Evolutionary conservation across 2,888 invertebrate species (phyloP).

Genomic region (Drosophila borborema): DNA sequence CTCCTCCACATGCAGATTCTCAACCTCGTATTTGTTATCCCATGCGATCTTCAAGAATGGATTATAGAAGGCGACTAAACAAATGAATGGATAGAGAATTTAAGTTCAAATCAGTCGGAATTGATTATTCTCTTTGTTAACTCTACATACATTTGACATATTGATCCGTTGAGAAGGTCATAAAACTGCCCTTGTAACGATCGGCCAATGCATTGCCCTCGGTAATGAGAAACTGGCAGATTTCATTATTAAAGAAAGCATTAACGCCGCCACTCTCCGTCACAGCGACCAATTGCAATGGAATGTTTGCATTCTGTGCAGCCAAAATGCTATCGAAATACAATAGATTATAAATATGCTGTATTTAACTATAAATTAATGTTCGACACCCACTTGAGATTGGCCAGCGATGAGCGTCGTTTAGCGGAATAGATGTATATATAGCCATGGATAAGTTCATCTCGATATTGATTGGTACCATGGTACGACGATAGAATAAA

Average conservation of each 20-base stretch:
- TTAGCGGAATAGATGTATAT: conserved; percentile 97
- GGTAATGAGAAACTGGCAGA: conserved; percentile 95
- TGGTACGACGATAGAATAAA: conserved; percentile 98
- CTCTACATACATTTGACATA: conserved; percentile 92
- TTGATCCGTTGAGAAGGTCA: conserved; percentile 94
- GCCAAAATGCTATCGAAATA: conserved; percentile 91
- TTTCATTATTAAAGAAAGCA: conserved; percentile 95
- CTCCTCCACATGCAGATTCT: conserved; percentile 95
- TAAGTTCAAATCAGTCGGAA: neutral
- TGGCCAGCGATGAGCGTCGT: conserved; percentile 96
- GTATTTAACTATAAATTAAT: neutral
- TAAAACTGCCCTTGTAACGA: conserved; percentile 94
- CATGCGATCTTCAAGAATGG: conserved; percentile 98
- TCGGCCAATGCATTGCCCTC: conserved; percentile 97
- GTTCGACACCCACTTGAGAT: conserved; percentile 89
- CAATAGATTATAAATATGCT: neutral
- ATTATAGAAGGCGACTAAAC: conserved; percentile 95
- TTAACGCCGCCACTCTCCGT: conserved; percentile 95
- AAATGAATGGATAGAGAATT: neutral
- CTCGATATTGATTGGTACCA: conserved; percentile 95
- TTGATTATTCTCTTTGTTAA: neutral
- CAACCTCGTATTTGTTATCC: conserved; percentile 98
- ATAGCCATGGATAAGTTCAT: conserved; percentile 97
- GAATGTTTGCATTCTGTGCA: conserved; percentile 95
- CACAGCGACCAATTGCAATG: conserved; percentile 97